These are phyloP conservation scores for Enteromius argenteus DNA, from an alignment of 2,797 vertebrate species.

Conservation along the genomic window DNA sequence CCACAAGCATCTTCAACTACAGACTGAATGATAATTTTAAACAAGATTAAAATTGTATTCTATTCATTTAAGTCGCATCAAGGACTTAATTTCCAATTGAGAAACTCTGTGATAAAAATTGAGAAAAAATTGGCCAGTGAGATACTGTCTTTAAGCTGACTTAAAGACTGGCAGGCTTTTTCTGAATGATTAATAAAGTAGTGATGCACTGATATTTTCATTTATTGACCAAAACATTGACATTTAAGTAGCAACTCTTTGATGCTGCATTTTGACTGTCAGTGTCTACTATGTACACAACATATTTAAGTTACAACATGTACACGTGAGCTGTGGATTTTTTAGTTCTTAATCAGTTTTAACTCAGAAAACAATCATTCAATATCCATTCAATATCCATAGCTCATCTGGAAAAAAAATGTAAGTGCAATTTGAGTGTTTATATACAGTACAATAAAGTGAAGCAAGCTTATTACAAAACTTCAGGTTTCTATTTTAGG, in stretches of 20 bases:
- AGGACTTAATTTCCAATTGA: neutral
- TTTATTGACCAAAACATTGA: neutral
- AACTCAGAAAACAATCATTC: neutral
- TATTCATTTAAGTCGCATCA: neutral
- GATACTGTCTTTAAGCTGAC: conserved; percentile 10
- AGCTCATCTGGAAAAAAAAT: neutral
- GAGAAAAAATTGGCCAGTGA: neutral
- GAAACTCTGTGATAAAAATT: no score
- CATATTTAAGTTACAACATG: neutral
- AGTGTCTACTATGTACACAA: neutral
- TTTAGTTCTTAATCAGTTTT: neutral
- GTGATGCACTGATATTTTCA: neutral
- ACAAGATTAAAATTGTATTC: neutral
- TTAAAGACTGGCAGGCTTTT: neutral
- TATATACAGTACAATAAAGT: neutral
- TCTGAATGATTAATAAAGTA: conserved; percentile 3
- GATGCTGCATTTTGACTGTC: neutral
- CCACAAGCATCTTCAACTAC: neutral
- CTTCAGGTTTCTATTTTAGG: neutral
- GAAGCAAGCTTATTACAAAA: neutral
- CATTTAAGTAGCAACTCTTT: neutral
- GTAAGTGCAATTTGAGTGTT: neutral
- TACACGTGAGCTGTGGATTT: neutral
- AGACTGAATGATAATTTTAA: neutral
- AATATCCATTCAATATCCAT: neutral